phyloP scores from a whole-genome alignment of 2,888 invertebrate species.

The Ichneumoninae sp. region DNA sequence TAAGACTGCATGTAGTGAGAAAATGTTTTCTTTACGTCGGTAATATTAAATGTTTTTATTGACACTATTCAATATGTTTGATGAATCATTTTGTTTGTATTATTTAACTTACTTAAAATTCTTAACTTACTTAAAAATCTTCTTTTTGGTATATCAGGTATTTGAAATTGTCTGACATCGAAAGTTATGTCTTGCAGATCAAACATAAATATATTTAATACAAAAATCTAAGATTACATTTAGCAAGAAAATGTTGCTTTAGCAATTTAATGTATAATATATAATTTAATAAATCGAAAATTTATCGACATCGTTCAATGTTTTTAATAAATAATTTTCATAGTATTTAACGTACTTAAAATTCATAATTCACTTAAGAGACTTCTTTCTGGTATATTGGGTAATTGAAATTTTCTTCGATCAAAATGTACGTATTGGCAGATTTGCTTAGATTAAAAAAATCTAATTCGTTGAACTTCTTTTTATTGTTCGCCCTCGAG shows the following conservation, averaged over 20 bases:
- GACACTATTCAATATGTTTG: neutral
- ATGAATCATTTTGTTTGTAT: neutral
- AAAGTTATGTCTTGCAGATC: too few species aligned
- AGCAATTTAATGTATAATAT: neutral
- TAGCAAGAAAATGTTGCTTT: neutral
- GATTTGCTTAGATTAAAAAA: neutral
- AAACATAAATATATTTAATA: neutral
- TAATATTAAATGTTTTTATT: neutral
- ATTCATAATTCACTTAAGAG: too few species aligned
- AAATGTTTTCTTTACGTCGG: neutral
- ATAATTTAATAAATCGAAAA: neutral
- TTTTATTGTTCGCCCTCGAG: neutral
- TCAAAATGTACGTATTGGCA: too few species aligned
- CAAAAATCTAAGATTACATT: neutral
- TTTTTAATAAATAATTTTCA: too few species aligned
- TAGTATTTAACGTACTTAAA: too few species aligned
- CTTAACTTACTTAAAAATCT: neutral
- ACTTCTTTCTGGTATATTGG: too few species aligned
- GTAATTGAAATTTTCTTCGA: too few species aligned
- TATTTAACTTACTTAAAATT: neutral
- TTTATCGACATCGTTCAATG: neutral
- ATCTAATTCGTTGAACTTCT: neutral
- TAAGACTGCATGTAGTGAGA: neutral
- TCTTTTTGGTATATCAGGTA: neutral
- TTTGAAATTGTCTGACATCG: too few species aligned